A percentile compares a stretch with the other conserved stretches of the same genome.
Evolutionary conservation across 2,888 invertebrate genomes (phyloP).

Genomic region (Odontothrips loti): DNA sequence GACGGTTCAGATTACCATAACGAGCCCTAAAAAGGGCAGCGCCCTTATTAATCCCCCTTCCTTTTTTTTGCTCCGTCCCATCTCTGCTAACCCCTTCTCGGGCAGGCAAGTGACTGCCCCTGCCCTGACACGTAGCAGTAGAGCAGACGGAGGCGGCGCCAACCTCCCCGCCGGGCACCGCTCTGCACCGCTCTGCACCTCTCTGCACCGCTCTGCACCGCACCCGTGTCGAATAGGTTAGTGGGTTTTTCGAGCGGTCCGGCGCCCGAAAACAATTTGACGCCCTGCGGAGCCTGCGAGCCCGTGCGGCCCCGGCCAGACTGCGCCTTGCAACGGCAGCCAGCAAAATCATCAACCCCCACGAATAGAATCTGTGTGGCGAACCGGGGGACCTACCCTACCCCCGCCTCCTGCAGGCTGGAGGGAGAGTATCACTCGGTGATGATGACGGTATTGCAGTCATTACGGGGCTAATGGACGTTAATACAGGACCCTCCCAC

Average conservation of each 20-base stretch:
- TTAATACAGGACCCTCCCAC: neutral
- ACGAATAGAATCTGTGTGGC: too few species aligned
- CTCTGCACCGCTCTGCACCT: neutral
- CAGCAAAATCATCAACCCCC: neutral
- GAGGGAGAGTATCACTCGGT: neutral
- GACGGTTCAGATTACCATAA: too few species aligned
- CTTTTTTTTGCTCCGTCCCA: too few species aligned
- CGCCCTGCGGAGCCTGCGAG: neutral
- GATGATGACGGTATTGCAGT: neutral
- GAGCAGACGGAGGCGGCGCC: too few species aligned
- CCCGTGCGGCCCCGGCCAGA: neutral
- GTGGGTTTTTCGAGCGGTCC: neutral
- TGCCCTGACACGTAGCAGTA: too few species aligned
- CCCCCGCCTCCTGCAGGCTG: too few species aligned
- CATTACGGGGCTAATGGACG: conserved; percentile 1
- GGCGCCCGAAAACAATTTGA: conserved; percentile 21
- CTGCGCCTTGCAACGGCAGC: neutral
- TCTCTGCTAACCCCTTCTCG: too few species aligned
- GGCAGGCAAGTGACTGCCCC: too few species aligned
- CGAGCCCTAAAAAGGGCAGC: too few species aligned
- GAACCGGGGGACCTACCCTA: too few species aligned
- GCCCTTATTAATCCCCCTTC: too few species aligned
- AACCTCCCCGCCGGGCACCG: neutral
- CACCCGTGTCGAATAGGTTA: conserved; percentile 8
- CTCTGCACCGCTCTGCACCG: neutral